These are phyloP conservation scores for Acronicta aceris DNA, from an alignment of 2,888 invertebrate genomes.

Conservation along the genomic window DNA sequence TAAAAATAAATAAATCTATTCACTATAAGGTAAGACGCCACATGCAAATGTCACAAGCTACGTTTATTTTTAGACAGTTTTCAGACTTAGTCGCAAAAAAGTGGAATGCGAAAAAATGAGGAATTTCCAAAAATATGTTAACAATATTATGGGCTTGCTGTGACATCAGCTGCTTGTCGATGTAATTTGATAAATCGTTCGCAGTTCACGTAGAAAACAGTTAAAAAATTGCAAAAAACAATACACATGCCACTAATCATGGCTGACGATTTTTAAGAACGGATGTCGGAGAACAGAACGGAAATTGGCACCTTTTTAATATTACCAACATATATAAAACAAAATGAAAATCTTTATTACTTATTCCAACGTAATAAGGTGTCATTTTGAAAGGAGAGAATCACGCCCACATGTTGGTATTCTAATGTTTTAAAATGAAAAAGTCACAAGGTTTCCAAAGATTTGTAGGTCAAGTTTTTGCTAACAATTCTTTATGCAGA, in stretches of 20 bases:
- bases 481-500: constrained; percentile 87
- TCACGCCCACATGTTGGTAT: constrained; percentile 13
- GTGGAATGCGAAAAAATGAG: constrained; percentile 46
- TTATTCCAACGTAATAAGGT: constrained; percentile 53
- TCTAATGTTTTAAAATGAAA: constrained; percentile 53
- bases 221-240: constrained; percentile 80
- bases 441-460: constrained; percentile 66
- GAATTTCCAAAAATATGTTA: constrained; percentile 63
- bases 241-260: constrained; percentile 84
- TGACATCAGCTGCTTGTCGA: constrained; percentile 78
- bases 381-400: constrained; percentile 28
- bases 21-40: neutral
- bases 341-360: constrained; percentile 12
- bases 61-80: constrained; percentile 37
- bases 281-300: constrained; percentile 83
- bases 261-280: constrained; percentile 84
- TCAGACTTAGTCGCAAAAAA: constrained; percentile 30
- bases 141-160: constrained; percentile 60
- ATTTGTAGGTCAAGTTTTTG: constrained; percentile 88
- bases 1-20: constrained; percentile 12
- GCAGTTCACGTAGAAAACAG: constrained; percentile 71
- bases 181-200: constrained; percentile 78
- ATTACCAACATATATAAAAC: constrained; percentile 45
- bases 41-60: constrained; percentile 10
- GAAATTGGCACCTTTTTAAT: constrained; percentile 87